Conservation (phyloP, 2,113 vertebrate genomes). For the Tyrannus savana region DNA sequence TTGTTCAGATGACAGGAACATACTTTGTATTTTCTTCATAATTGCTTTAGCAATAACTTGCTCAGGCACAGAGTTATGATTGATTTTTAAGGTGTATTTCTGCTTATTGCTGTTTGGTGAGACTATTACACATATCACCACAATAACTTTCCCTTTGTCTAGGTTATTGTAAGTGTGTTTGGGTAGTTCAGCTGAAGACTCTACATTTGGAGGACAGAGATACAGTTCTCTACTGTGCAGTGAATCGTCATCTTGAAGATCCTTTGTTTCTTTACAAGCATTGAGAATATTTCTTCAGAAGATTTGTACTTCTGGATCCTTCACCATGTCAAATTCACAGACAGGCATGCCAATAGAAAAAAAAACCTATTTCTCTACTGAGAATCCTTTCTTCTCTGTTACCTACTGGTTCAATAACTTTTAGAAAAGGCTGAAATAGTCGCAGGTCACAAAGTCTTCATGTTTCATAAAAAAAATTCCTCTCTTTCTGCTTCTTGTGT, state of each 20-base stretch:
- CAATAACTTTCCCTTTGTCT: slow-evolving; percentile 98
- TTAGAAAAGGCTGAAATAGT: slow-evolving; percentile 94
- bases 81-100: slow-evolving; percentile 97
- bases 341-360: slow-evolving; percentile 98
- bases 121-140: slow-evolving; percentile 98
- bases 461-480: slow-evolving; percentile 96
- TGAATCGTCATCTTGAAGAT: slow-evolving; percentile 89
- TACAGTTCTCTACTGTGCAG: slow-evolving; percentile 92
- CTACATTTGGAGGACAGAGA: slow-evolving; percentile 94
- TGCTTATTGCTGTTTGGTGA: slow-evolving; percentile 98
- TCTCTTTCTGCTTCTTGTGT: slow-evolving; percentile 93
- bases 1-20: slow-evolving; percentile 94
- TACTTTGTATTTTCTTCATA: slow-evolving; percentile 95
- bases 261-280: slow-evolving; percentile 96
- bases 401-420: slow-evolving; percentile 95
- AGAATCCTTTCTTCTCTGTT: slow-evolving; percentile 97
- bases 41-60: slow-evolving; percentile 98
- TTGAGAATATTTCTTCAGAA: slow-evolving; percentile 97
- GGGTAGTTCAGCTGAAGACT: slow-evolving; percentile 92
- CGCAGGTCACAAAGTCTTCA: slow-evolving; percentile 91
- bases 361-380: slow-evolving; percentile 96
- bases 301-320: slow-evolving; percentile 96
- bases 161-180: slow-evolving; percentile 96
- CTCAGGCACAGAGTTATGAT: slow-evolving; percentile 94
- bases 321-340: slow-evolving; percentile 97